Evolutionary conservation across 2,888 invertebrate genomes (phyloP).

Genomic region (Eucriotettix oculatus): DNA sequence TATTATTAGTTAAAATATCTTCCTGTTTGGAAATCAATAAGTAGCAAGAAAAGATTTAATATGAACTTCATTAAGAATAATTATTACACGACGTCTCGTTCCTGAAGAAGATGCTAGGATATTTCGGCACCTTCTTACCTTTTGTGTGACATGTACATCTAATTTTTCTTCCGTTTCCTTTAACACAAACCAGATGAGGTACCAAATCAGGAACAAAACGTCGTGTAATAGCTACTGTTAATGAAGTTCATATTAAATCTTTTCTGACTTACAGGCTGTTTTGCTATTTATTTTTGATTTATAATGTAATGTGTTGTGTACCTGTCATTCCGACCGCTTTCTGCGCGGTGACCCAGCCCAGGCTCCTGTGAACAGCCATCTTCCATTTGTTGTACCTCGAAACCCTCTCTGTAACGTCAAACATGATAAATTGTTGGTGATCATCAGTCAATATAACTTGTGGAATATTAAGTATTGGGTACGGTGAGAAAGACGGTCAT

Average conservation of each 20-base stretch:
- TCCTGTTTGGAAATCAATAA: too few relatives aligned
- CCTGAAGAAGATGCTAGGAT: neutral
- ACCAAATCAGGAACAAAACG: too few relatives aligned
- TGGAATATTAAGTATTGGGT: too few relatives aligned
- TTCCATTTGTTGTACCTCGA: slow-evolving; percentile 83
- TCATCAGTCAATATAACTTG: too few relatives aligned
- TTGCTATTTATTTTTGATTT: neutral
- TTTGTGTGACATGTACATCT: neutral
- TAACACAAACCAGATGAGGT: neutral
- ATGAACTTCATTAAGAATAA: too few relatives aligned
- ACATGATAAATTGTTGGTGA: neutral
- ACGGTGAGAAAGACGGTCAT: too few relatives aligned
- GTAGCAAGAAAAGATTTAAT: too few relatives aligned
- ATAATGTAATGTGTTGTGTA: slow-evolving; percentile 23
- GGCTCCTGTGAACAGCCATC: slow-evolving; percentile 80
- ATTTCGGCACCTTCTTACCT: neutral
- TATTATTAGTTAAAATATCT: too few relatives aligned
- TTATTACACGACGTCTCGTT: too few relatives aligned
- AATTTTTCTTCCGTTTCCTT: neutral
- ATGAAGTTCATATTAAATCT: too few relatives aligned
- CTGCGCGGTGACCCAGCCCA: slow-evolving; percentile 72
- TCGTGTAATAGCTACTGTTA: too few relatives aligned
- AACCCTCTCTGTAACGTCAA: slow-evolving; percentile 49
- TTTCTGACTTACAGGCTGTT: too few relatives aligned
- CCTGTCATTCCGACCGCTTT: slow-evolving; percentile 64